phyloP scores from a whole-genome alignment of 2,113 vertebrate species.

The Nyctibius bracteatus region DNA sequence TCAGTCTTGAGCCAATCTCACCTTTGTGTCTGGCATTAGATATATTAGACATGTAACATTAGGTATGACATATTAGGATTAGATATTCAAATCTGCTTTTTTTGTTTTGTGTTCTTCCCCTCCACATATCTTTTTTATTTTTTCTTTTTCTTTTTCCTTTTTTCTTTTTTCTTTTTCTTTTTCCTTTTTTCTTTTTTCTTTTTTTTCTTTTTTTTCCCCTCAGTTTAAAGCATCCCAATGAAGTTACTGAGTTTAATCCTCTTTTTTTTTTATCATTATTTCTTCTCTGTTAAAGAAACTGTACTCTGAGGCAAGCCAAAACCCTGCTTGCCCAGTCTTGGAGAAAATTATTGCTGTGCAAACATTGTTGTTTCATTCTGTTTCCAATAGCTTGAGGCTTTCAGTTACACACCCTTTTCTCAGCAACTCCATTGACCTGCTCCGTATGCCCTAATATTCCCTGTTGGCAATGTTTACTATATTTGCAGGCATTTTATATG shows the following conservation, averaged over 20 bases:
- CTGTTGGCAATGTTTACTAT: background rate
- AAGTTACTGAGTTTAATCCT: background rate
- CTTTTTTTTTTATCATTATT: background rate
- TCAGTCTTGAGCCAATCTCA: background rate
- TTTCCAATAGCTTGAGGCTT: constrained; percentile 16
- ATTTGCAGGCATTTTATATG: constrained; percentile 3
- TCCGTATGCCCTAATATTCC: background rate
- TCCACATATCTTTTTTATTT: background rate
- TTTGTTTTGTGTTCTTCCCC: background rate
- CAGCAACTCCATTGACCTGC: background rate
- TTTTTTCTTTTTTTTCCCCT: accelerated
- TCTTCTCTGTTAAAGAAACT: background rate
- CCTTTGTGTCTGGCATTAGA: background rate
- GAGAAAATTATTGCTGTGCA: background rate
- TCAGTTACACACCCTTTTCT: background rate
- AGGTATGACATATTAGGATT: background rate
- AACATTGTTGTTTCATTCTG: background rate
- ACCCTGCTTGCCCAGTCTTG: background rate
- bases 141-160: background rate
- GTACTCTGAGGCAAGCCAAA: background rate
- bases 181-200: accelerated
- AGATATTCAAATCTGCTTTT: accelerated
- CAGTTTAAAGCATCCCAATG: background rate
- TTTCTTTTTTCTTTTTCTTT: too few relatives aligned
- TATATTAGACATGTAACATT: background rate